These are phyloP conservation scores for Myiotriccus ornatus DNA, from an alignment of 2,797 vertebrate species.

Conservation along the genomic window DNA sequence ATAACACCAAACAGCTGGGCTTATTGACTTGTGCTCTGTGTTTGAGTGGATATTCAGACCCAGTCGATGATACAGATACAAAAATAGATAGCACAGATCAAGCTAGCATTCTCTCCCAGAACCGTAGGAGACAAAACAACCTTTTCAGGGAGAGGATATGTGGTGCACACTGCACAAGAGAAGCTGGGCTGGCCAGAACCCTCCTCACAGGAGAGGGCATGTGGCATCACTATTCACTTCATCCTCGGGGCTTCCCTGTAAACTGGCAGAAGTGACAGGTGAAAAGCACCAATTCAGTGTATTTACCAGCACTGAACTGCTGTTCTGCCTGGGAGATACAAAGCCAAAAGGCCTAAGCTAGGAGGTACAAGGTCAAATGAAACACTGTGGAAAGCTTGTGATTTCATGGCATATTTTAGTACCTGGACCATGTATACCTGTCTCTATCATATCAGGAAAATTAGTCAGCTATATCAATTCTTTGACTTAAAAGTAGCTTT, in stretches of 20 bases:
- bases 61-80: not conserved
- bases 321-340: not conserved
- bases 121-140: not conserved
- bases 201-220: not conserved
- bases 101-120: not conserved
- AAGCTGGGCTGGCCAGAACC: not conserved
- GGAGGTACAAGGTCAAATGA: not conserved
- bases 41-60: constrained; percentile 11
- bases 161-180: not conserved
- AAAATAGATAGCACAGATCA: not conserved
- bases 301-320: not conserved
- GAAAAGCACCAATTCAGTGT: not conserved
- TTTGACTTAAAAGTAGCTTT: not conserved
- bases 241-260: not conserved
- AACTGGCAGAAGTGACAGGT: accelerated
- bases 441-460: not conserved
- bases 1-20: constrained; percentile 70
- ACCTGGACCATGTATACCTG: not conserved
- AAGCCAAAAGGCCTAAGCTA: not conserved
- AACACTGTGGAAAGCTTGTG: not conserved
- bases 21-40: constrained; percentile 30
- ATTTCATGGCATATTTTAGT: not conserved
- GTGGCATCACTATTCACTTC: not conserved
- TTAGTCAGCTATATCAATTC: not conserved
- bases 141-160: not conserved